Conservation (phyloP, 2,888 invertebrate genomes). For the Brachypalpus laphriformis region DNA sequence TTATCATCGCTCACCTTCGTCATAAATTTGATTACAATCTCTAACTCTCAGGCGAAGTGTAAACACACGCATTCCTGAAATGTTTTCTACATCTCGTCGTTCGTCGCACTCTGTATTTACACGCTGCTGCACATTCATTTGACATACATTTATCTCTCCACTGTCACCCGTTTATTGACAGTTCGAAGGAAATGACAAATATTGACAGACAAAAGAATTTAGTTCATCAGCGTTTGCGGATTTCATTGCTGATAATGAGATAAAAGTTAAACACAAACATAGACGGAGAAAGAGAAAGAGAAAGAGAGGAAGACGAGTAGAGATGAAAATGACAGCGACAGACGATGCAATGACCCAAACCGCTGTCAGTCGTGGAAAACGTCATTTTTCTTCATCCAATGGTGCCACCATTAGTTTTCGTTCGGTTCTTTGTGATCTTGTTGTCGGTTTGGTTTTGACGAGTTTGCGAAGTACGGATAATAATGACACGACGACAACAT, state of each 20-base stretch:
- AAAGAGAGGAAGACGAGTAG: no score
- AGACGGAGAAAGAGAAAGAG: conserved; percentile 8
- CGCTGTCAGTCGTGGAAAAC: conserved; percentile 44
- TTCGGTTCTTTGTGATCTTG: conserved; percentile 52
- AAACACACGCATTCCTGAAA: conserved; percentile 56
- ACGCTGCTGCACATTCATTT: conserved; percentile 48
- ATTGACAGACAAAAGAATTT: conserved; percentile 72
- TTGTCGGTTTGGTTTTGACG: conserved; percentile 56
- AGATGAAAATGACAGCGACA: conserved; percentile 7
- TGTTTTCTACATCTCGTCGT: conserved; percentile 45
- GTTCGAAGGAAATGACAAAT: conserved; percentile 69
- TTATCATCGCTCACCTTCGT: conserved; percentile 55
- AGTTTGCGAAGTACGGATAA: conserved; percentile 51
- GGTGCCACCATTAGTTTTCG: conserved; percentile 16
- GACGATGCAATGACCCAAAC: conserved; percentile 56
- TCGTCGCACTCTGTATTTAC: conserved; percentile 51
- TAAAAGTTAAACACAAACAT: conserved; percentile 28
- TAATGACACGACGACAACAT: conserved; percentile 63
- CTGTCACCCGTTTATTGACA: conserved; percentile 68
- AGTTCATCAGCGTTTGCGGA: conserved; percentile 71
- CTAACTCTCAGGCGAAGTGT: conserved; percentile 26
- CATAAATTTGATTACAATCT: conserved; percentile 66
- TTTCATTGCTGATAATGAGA: conserved; percentile 59
- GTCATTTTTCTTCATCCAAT: conserved; percentile 33
- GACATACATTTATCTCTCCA: conserved; percentile 63